Evolutionary conservation across 53 echinoderm and acorn worm species (phyloP).

Genomic region (Luidia sarsii): DNA sequence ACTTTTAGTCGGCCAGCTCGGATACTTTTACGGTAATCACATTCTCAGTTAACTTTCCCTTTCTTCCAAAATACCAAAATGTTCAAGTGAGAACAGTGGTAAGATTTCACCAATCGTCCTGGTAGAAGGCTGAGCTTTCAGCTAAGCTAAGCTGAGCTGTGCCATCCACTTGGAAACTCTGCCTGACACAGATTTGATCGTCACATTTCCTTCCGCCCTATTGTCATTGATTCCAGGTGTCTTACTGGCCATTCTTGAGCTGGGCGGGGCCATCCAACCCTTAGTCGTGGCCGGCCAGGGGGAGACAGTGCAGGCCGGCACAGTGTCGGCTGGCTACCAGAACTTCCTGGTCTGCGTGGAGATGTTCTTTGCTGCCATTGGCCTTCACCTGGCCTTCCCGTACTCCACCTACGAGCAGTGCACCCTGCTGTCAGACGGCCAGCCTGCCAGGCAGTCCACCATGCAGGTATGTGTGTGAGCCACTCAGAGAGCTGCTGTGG

Average conservation of each 20-base stretch:
- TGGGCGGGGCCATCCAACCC: constrained; percentile 78
- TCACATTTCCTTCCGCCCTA: too few relatives aligned
- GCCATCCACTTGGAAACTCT: too few relatives aligned
- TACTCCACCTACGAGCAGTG: constrained; percentile 70
- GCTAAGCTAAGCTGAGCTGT: too few relatives aligned
- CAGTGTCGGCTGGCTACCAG: constrained; percentile 98
- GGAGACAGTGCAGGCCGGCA: constrained; percentile 71
- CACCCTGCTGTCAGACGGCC: constrained; percentile 43
- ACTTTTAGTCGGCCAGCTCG: too few relatives aligned
- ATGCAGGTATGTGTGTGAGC: constrained; percentile 65
- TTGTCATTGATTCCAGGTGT: constrained; percentile 74
- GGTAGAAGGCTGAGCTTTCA: too few relatives aligned
- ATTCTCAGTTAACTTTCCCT: too few relatives aligned
- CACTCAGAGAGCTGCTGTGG: not conserved
- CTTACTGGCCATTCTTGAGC: constrained; percentile 90
- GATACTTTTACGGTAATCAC: too few relatives aligned
- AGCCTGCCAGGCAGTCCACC: constrained; percentile 44
- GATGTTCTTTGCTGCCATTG: constrained; percentile 99
- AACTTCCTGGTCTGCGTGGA: constrained; percentile 98
- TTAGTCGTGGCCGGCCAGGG: constrained; percentile 65
- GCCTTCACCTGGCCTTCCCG: constrained; percentile 91
- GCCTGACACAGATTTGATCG: too few relatives aligned
- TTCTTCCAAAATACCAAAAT: too few relatives aligned
- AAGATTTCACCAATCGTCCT: too few relatives aligned
- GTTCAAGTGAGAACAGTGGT: too few relatives aligned